A percentile compares a stretch with the other conserved stretches of the same genome.
These are phyloP conservation scores for Drosophila mojavensis DNA, from an alignment of 1,140 invertebrate genomes.

Conservation along the genomic window DNA sequence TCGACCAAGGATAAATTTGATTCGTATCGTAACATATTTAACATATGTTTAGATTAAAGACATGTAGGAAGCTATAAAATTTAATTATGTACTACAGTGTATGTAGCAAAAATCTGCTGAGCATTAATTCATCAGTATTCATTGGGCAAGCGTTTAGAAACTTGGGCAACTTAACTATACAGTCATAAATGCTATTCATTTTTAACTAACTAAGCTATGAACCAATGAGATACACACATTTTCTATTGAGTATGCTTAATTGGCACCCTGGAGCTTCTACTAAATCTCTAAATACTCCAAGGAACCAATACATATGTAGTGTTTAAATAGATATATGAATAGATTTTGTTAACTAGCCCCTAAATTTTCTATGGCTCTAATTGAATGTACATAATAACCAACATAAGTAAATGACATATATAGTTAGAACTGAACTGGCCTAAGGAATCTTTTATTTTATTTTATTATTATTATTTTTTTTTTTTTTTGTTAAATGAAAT, in stretches of 20 bases:
- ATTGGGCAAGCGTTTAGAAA: not conserved
- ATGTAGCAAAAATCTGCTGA: too few relatives aligned
- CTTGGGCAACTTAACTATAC: conserved; percentile 14
- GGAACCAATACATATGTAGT: not conserved
- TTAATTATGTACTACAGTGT: too few relatives aligned
- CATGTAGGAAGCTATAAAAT: too few relatives aligned
- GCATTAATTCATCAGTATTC: too few relatives aligned
- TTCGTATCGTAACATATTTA: too few relatives aligned
- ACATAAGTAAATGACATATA: conserved; percentile 12
- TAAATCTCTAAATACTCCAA: conserved; percentile 9
- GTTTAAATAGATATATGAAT: not conserved
- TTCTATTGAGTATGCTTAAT: not conserved
- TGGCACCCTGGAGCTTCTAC: conserved; percentile 1
- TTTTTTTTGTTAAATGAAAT: not conserved
- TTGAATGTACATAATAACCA: conserved; percentile 22
- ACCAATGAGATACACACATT: not conserved
- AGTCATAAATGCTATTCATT: not conserved
- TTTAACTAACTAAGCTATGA: conserved; percentile 33
- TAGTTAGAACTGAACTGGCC: conserved; percentile 50
- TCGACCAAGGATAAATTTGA: too few relatives aligned
- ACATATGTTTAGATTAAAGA: too few relatives aligned
- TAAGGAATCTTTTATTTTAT: conserved; percentile 24
- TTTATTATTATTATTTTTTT: too few relatives aligned
- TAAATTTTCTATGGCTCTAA: conserved; percentile 29
- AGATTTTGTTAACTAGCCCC: conserved; percentile 31